Percentiles rank a stretch among this genome's conserved stretches.
These are phyloP conservation scores for Styela clava DNA, from an alignment of 23 tunicate genomes.

Conservation along the genomic window DNA sequence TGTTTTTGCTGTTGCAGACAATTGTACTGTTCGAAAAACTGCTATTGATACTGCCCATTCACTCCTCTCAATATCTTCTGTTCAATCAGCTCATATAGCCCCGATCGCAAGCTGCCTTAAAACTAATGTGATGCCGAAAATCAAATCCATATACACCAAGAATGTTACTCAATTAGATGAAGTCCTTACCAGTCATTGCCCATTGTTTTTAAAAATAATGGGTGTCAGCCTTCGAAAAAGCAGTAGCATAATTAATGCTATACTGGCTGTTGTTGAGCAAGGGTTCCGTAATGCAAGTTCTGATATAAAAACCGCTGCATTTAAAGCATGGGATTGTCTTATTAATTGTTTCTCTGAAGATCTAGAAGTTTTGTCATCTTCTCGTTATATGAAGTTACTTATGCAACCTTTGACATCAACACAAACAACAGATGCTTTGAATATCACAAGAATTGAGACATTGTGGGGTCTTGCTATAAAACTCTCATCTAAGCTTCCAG, in stretches of 20 bases:
- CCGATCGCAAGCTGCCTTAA: background rate
- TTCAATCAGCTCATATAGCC: conserved; percentile 1
- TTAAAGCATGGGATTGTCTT: conserved; percentile 49
- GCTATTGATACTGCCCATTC: background rate
- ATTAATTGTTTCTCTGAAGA: conserved; percentile 49
- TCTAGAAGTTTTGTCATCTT: conserved; percentile 42
- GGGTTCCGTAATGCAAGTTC: conserved; percentile 51
- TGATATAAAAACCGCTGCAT: conserved; percentile 37
- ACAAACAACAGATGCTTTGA: conserved; percentile 26
- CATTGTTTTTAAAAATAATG: conserved; percentile 41
- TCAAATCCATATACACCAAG: background rate
- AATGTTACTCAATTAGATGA: conserved; percentile 19
- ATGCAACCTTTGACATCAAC: conserved; percentile 49
- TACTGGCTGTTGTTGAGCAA: conserved; percentile 49
- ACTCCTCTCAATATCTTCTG: background rate
- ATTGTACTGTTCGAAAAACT: background rate
- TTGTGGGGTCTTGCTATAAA: conserved; percentile 50
- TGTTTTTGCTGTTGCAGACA: conserved; percentile 1
- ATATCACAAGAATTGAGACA: conserved; percentile 27
- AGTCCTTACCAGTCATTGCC: conserved; percentile 38
- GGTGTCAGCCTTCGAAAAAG: conserved; percentile 58
- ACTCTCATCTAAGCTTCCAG: conserved; percentile 40
- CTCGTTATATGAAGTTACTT: conserved; percentile 52
- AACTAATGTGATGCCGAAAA: background rate
- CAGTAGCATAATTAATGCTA: conserved; percentile 40